Base-by-base conservation (phyloP, 2,113 vertebrate species). In the Periophthalmodon schlosseri region DNA sequence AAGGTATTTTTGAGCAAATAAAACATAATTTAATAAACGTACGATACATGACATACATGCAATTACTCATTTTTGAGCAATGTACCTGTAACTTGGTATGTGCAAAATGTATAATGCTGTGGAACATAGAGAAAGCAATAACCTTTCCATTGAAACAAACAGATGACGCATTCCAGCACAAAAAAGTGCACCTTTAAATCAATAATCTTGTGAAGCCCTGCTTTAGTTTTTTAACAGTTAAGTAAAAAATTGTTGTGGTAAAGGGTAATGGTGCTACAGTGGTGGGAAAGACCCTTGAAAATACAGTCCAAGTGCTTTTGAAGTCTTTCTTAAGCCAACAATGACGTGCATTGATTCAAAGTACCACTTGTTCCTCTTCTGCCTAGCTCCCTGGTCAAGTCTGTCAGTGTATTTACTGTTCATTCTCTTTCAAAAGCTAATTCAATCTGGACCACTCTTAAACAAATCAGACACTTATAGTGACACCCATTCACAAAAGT, bases 261-360 rank as follows among this genome's bases (percentile, higher is more conserved):
- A 69, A 72, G 78, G 5, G 24, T 33, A 61, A 78, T 82, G 81
- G 72, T 75, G 73, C 78, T 16, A 0, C 64, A 24, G 34, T 15
- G 82, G 88, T 91, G 89, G 89, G 91, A 91, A 91, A 86, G 76
- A 69, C 72, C 73, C 71, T 68, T 67, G 50, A 88, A 84, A 86
- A 75, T 63, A 65, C 28, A 65, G 75, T 74, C 78, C 16, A 65
- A 84, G 83, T 79, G 85, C 85, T 90, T 91, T 85, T 88, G 81
- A 88, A 79, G 85, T 88, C 68, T n/a, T 49, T 84, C 76, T 61
- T 16, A 44, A 67, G 69, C 75, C 80, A 83, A 94, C 92, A 93
- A 93, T 88, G 92, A 84, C 61, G 39, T 72, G 79, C 90, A 87
- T 89, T 92, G 87, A 92, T 91, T 78, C 79, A 75, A 74, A 77